Conservation (phyloP, 2,113 vertebrate species). For the Eurystomus gularis region DNA sequence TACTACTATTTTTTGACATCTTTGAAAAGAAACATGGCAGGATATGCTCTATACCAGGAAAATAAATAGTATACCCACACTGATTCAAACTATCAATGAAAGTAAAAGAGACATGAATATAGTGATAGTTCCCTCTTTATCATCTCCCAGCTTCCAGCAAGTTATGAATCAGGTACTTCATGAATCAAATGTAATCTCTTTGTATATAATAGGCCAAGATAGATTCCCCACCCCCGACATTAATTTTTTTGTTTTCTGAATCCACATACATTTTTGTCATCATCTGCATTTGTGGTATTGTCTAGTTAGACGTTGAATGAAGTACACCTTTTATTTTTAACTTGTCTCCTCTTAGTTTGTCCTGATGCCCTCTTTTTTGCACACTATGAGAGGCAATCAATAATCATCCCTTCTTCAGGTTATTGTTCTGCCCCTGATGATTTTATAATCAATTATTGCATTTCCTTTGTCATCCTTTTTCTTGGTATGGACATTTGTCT, state of each 20-base stretch:
- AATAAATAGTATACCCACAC: neutral
- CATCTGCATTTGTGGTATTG: neutral
- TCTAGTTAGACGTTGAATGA: neutral
- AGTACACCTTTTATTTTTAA: neutral
- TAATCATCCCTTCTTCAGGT: neutral
- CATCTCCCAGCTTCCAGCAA: neutral
- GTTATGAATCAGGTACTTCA: neutral
- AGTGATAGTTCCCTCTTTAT: neutral
- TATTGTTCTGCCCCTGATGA: neutral
- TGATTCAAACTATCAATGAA: neutral
- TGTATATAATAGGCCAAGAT: neutral
- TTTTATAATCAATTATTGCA: neutral
- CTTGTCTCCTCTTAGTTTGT: neutral
- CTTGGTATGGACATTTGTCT: neutral
- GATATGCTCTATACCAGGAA: neutral
- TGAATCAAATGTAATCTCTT: neutral
- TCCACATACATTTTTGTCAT: neutral
- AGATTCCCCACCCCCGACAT: neutral
- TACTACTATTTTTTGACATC: neutral
- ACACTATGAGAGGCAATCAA: neutral
- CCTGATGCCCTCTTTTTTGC: neutral
- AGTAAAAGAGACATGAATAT: neutral
- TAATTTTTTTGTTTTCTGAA: neutral
- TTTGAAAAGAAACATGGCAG: neutral
- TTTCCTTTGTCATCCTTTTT: neutral